Base-by-base conservation (phyloP, 2,888 invertebrate genomes). In the Nebria brevicollis region DNA sequence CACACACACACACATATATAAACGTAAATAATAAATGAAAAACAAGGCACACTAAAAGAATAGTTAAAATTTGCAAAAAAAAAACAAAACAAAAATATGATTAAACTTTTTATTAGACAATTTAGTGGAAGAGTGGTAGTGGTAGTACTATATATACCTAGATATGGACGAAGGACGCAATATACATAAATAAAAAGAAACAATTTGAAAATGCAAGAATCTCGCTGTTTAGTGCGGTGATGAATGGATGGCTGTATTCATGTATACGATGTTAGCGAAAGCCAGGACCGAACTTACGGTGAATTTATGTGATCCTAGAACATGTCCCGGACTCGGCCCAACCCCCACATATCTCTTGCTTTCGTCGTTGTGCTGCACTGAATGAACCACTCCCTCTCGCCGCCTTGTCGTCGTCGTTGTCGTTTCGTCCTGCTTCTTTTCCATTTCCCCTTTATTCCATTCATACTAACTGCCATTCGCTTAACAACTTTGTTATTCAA, bases 241-340 rank as follows among this genome's bases (percentile, higher is more conserved):
- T 34, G 34, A 34, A 34, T 34, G 34, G 34, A 34, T 34, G 34
- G 34, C 25, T 79, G 79, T 79, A 79, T 79, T 79, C 79, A 79
- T 75, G 79, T 79, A 79, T 75, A 34, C 25, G 68, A 25, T 25
- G 15, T 25, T 68, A 68, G 15, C 15, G 7, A 15, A 10, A 75
- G 70, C 75, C 80, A 80, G 75, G 80, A 80, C 80, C 80, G 80
- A 80, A 80, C 75, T 80, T 75, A 54, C 54, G 75, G 75, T 80
- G 75, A 75, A 80, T 80, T 80, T 75, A 80, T 80, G 80, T 68
- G 70, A 80, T 80, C 80, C 75, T 64, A 70, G 75, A 80, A 80
- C 80, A 80, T 75, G 80, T 80, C 75, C 75, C 41, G 80, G 75
- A 43, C 43, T 54, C 80, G 64, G 80, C 75, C 25, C 80, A 68